These are phyloP conservation scores for Herpailurus yagouaroundi DNA, from an alignment of 2,113 vertebrate genomes.

Conservation along the genomic window DNA sequence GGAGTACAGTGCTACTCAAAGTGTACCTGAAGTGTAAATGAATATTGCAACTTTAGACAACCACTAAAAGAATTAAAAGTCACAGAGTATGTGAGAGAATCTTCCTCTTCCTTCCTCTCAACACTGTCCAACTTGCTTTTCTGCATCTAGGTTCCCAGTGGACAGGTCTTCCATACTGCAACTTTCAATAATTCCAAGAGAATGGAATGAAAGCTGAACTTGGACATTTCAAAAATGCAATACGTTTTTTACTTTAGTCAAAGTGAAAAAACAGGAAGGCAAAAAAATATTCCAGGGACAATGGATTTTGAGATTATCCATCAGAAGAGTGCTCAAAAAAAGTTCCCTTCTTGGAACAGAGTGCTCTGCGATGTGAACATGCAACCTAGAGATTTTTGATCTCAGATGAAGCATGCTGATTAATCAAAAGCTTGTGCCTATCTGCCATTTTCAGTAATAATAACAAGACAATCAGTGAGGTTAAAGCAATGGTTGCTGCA, in stretches of 20 bases:
- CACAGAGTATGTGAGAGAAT: background rate
- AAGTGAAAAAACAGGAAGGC: background rate
- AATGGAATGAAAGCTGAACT: background rate
- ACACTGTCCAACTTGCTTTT: background rate
- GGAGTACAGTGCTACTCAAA: background rate
- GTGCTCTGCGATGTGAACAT: background rate
- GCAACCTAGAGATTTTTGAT: background rate
- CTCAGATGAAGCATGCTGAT: background rate
- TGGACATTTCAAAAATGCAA: slow-evolving; percentile 1
- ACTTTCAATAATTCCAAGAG: slow-evolving; percentile 2
- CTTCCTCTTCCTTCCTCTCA: background rate
- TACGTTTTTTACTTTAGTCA: background rate
- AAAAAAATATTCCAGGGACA: background rate
- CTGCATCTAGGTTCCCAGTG: background rate
- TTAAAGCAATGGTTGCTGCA: background rate
- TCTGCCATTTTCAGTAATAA: background rate
- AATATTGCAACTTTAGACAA: background rate
- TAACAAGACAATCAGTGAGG: background rate
- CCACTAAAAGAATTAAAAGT: background rate
- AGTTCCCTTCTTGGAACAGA: background rate
- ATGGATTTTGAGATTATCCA: background rate
- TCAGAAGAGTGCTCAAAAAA: background rate
- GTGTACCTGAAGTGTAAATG: background rate
- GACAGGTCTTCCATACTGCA: background rate
- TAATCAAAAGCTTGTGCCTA: background rate